These are phyloP conservation scores for Bimastos eiseni DNA, from an alignment of 2,888 invertebrate species.

Conservation along the genomic window DNA sequence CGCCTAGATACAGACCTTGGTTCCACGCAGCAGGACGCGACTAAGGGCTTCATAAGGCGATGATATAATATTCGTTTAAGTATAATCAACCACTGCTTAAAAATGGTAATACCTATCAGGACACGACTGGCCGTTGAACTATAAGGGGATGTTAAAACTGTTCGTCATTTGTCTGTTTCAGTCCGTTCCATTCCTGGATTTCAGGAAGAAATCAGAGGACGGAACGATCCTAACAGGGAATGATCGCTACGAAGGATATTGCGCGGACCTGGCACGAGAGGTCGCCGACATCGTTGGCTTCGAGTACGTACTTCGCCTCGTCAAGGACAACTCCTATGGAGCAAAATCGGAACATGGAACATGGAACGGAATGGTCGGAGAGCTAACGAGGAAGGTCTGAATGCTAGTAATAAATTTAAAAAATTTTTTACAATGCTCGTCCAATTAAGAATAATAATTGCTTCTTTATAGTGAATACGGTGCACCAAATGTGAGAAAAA, in stretches of 20 bases:
- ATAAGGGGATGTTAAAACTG: not conserved
- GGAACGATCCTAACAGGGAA: conserved; percentile 63
- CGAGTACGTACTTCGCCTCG: conserved; percentile 52
- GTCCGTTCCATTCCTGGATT: conserved; percentile 53
- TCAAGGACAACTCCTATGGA: conserved; percentile 46
- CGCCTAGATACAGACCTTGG: too few species aligned
- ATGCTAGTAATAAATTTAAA: not conserved
- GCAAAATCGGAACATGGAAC: conserved; percentile 47
- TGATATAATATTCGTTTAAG: too few species aligned
- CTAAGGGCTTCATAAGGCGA: too few species aligned
- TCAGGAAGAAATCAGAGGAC: conserved; percentile 45
- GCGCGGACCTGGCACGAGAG: conserved; percentile 62
- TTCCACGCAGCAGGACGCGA: too few species aligned
- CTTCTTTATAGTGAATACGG: too few species aligned
- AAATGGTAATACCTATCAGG: not conserved
- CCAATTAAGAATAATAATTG: not conserved
- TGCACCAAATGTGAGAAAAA: too few species aligned
- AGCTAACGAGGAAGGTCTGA: conserved; percentile 53
- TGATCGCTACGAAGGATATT: conserved; percentile 71
- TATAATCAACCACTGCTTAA: too few species aligned
- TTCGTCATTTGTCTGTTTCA: conserved; percentile 15
- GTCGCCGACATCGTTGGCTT: conserved; percentile 59
- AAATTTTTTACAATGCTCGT: not conserved
- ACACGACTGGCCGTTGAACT: not conserved
- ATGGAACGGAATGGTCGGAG: conserved; percentile 62